Evolutionary conservation across 1,140 invertebrate species (phyloP), one percentile per base, ranked within the genome.

Genomic region (Solenopsis fugax): DNA sequence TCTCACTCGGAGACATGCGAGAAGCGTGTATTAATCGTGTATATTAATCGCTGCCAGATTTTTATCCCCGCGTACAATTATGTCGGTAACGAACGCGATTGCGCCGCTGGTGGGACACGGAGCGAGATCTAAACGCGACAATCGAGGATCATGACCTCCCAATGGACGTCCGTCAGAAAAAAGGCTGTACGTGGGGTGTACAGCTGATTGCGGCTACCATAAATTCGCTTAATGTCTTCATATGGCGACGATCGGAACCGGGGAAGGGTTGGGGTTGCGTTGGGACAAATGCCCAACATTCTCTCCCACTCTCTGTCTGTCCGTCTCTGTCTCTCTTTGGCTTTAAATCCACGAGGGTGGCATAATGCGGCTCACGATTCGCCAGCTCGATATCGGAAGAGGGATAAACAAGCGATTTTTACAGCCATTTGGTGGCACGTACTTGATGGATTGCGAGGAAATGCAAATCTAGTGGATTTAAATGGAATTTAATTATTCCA

Each of bases 141-240:
- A 80, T 78, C 50, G n/a, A 81, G 75, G 76, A 82, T 86, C 76
- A 80, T 60, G 58, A 58, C 34, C 58, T 81, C 85, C 54, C 69
- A 29, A 50, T 84, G 58, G 37, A 84, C 41, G 67, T 60, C 6
- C 24, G 58, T 16, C 56, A 48, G 12, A 80, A 65, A 81, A 86
- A 86, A 37, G 34, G 45, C 62, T n/a, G 34, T 56, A 45, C 48
- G 18, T 45, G 52, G 64, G 77, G 62, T 37, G 45, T 37, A 71
- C 72, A 73, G 84, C 90, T 94, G 93, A 94, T 94, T 94, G 92
- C 90, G 91, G 90, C 69, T 85, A 86, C 89, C 90, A 94, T 94
- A 94, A 94, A 94, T 94, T 93, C 90, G 84, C 91, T 93, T 92
- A 92, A 93, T 93, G 93, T 94, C 92, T 92, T 92, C 92, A 93